These are phyloP conservation scores for Stegana nigrithorax DNA, from an alignment of 2,888 invertebrate genomes.

Conservation along the genomic window DNA sequence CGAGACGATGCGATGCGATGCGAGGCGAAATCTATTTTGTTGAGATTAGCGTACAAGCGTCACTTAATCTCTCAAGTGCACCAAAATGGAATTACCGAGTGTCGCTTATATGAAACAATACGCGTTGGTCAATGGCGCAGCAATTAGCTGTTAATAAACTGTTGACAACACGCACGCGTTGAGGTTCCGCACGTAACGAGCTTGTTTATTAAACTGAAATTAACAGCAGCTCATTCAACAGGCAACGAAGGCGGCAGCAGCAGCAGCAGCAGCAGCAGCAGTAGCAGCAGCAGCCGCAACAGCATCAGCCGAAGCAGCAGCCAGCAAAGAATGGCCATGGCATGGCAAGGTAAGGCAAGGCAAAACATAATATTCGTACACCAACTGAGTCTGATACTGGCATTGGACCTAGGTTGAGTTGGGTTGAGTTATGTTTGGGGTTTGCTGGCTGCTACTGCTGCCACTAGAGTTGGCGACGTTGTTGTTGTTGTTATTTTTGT, in stretches of 20 bases:
- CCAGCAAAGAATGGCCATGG: slow-evolving; percentile 10
- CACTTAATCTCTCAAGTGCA: too few relatives aligned
- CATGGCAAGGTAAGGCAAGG: too few relatives aligned
- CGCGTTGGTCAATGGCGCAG: slow-evolving; percentile 15
- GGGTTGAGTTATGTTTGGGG: too few relatives aligned
- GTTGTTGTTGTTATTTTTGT: neutral
- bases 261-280: slow-evolving; percentile 2
- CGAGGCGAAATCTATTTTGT: too few relatives aligned
- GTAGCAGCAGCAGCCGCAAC: neutral
- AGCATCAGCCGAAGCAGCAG: slow-evolving; percentile 9
- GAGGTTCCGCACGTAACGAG: slow-evolving; percentile 49
- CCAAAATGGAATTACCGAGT: neutral
- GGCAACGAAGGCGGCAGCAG: slow-evolving; percentile 33
- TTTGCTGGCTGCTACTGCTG: too few relatives aligned
- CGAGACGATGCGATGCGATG: neutral
- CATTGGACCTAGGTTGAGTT: too few relatives aligned
- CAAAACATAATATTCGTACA: too few relatives aligned
- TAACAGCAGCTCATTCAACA: slow-evolving; percentile 46
- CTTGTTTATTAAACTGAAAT: slow-evolving; percentile 55
- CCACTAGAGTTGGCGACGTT: too few relatives aligned
- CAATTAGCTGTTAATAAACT: neutral
- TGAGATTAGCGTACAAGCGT: too few relatives aligned
- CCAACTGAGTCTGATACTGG: neutral
- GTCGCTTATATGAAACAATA: neutral
- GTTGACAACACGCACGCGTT: neutral